Base-by-base conservation (phyloP, 2,888 invertebrate genomes). In the Pecten maximus region DNA sequence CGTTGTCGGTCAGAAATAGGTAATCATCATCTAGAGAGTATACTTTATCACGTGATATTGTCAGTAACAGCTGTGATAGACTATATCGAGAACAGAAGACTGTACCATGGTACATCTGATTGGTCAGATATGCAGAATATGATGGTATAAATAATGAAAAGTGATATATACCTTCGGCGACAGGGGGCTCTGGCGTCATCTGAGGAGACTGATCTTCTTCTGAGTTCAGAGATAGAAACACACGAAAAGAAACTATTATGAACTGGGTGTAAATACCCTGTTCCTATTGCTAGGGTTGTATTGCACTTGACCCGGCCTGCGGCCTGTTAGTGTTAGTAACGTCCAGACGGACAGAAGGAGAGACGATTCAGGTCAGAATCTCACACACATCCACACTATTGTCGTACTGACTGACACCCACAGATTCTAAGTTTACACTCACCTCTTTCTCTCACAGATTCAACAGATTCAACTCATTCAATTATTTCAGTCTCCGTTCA, bases 211-310 rank as follows among this genome's bases (percentile, higher is more conserved):
- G 74, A 92, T 95, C 95, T 54, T 97, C 98, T 97, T 98, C 98
- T 98, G 98, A 98, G 97, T 98, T 98, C 97, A 98, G 98, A 97
- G 98, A 98, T 98, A 97, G 97, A 97, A 98, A 98, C 97, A 98
- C 97, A 97, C 97, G 97, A 97, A 97, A 97, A 97, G 97, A 97
- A 97, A 98, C 98, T 98, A 97, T 97, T 74, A 97, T 97, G 93
- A 94, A 97, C 95, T 92, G 94, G 92, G 94, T 93, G 94, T 93
- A 93, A 93, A 90, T 91, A 90, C 40, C 60, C 92, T 92, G 94
- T 93, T 94, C 94, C 92, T 91, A 91, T 92, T 92, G 91, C 40
- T 90, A 89, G 48, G 89, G 89, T 92, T 91, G 92, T 94, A 94
- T 95, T 95, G 94, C 94, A 94, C 95, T 93, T 91, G 93, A 94